Evolutionary conservation across 1,140 invertebrate genomes (phyloP).

Genomic region (Zaprionus inermis): DNA sequence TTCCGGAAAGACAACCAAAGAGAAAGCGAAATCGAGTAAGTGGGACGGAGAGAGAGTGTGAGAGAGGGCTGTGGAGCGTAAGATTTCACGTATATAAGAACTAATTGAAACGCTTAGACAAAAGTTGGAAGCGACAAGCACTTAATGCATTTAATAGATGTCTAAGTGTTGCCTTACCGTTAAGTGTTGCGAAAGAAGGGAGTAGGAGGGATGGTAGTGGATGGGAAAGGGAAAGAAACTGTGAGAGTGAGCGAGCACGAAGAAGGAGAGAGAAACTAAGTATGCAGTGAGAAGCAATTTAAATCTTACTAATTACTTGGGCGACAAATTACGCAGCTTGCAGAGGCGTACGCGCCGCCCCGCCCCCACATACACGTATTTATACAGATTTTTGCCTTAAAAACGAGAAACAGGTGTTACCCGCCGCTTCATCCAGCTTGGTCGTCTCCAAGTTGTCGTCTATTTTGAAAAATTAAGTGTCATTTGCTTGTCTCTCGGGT

Average conservation of each 20-base stretch:
- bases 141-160: constrained; percentile 81
- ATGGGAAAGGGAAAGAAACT: background rate
- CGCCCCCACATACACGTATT: constrained; percentile 12
- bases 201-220: background rate
- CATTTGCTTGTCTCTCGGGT: constrained; percentile 71
- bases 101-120: constrained; percentile 80
- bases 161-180: constrained; percentile 59
- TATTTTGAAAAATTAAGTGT: constrained; percentile 78
- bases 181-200: constrained; percentile 21
- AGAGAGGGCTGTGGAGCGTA: background rate
- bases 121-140: constrained; percentile 70
- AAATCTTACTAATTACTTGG: constrained; percentile 84
- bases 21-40: background rate
- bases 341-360: constrained; percentile 13
- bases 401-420: constrained; percentile 45
- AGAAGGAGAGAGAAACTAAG: background rate
- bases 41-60: background rate
- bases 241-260: background rate
- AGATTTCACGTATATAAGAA: constrained; percentile 64
- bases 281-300: constrained; percentile 75
- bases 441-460: constrained; percentile 33
- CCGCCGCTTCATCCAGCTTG: background rate
- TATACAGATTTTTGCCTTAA: constrained; percentile 44
- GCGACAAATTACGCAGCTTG: constrained; percentile 78
- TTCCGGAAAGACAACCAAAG: constrained; percentile 35